Conservation (phyloP, 2,888 invertebrate genomes). For the Caenorhabditis sp. region DNA sequence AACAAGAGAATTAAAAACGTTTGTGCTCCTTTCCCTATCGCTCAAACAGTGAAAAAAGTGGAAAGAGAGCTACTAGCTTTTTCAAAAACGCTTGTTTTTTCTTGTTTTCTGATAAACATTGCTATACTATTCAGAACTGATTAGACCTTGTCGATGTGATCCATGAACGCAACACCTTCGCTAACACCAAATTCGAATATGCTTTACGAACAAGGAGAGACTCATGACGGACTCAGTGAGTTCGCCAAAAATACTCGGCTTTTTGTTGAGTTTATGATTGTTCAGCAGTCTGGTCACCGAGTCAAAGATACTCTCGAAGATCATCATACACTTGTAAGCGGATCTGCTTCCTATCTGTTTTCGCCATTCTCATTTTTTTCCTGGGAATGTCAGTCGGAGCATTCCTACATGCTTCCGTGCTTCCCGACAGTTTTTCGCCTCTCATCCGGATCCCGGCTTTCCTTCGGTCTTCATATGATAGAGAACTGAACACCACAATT, state of each 20-base stretch:
- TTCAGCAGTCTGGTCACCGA: slow-evolving; percentile 39
- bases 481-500: too few relatives aligned
- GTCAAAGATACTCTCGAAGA: slow-evolving; percentile 7
- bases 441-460: slow-evolving; percentile 27
- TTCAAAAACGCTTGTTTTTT: not conserved
- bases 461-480: not conserved
- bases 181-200: slow-evolving; percentile 41
- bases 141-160: slow-evolving; percentile 28
- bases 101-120: slow-evolving; percentile 7
- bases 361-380: slow-evolving; percentile 56
- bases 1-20: slow-evolving; percentile 50
- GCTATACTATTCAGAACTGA: not conserved
- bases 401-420: slow-evolving; percentile 53
- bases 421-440: slow-evolving; percentile 50
- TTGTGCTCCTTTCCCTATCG: slow-evolving; percentile 34
- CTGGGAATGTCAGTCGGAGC: slow-evolving; percentile 63
- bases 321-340: slow-evolving; percentile 6
- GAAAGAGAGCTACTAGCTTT: not conserved
- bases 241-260: not conserved
- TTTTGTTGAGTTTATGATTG: not conserved
- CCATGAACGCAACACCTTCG: slow-evolving; percentile 32
- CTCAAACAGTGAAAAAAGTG: slow-evolving; percentile 41
- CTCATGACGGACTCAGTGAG: slow-evolving; percentile 43
- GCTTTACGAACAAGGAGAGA: slow-evolving; percentile 45
- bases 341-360: slow-evolving; percentile 28